These are phyloP conservation scores for Stenodema calcarata DNA, from an alignment of 2,888 invertebrate genomes.

Conservation along the genomic window DNA sequence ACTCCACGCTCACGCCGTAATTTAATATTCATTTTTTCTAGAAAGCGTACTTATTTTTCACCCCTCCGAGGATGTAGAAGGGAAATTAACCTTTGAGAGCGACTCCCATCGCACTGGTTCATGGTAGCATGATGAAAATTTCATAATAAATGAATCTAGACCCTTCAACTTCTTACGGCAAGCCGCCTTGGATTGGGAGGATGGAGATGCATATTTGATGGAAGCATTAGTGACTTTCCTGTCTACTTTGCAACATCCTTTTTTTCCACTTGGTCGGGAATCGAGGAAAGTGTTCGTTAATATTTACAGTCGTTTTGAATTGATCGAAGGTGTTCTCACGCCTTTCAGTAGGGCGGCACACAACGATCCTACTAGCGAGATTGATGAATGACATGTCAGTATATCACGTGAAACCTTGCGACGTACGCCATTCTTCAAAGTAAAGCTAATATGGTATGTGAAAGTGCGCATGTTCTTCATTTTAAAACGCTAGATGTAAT, in stretches of 20 bases:
- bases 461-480: no score
- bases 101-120: neutral
- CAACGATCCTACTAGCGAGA: no score
- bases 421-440: no score
- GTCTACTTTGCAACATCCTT: neutral
- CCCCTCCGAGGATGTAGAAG: neutral
- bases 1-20: no score
- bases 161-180: conserved; percentile 36
- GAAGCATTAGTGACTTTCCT: conserved; percentile 31
- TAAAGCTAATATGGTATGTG: no score
- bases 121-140: conserved; percentile 43
- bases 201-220: conserved; percentile 38
- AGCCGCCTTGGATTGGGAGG: conserved; percentile 30
- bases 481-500: no score
- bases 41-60: neutral
- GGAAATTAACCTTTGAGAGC: neutral
- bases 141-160: conserved; percentile 47
- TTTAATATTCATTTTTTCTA: neutral
- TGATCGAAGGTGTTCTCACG: neutral
- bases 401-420: no score
- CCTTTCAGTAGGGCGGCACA: no score
- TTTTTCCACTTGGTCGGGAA: neutral
- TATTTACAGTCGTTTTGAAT: neutral
- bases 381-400: no score
- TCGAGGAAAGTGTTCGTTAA: neutral